Evolutionary conservation across 2,888 invertebrate species (phyloP).

Genomic region (Troglohyphantes excavatus): DNA sequence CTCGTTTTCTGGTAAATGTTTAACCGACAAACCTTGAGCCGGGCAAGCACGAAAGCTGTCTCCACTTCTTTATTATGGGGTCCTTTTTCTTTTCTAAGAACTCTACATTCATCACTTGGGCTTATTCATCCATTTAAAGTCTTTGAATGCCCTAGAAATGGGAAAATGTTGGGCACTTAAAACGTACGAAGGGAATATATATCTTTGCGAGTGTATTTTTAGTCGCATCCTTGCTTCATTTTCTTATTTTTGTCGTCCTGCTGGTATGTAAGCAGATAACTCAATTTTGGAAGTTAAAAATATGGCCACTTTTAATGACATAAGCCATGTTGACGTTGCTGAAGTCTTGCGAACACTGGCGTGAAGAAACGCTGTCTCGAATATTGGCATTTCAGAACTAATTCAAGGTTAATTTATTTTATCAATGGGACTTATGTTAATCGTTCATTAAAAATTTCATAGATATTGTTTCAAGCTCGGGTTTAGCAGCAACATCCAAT

Average conservation of each 20-base stretch:
- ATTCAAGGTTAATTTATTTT: too few species aligned
- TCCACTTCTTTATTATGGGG: background rate
- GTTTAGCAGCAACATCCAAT: too few species aligned
- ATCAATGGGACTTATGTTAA: too few species aligned
- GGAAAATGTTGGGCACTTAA: background rate
- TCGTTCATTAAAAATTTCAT: too few species aligned
- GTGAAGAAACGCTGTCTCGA: too few species aligned
- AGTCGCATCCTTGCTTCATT: background rate
- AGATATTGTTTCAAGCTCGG: too few species aligned
- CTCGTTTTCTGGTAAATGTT: slow-evolving; percentile 1
- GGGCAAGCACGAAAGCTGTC: background rate
- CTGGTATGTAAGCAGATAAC: background rate
- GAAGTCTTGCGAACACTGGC: too few species aligned
- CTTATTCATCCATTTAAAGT: background rate
- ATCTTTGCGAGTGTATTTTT: background rate
- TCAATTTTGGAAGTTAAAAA: background rate
- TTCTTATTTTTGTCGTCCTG: background rate
- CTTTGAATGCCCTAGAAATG: slow-evolving; percentile 9
- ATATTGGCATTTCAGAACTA: too few species aligned
- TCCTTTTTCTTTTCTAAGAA: background rate
- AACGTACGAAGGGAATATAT: background rate
- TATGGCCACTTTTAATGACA: background rate
- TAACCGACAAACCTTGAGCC: slow-evolving; percentile 9
- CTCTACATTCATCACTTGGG: background rate
- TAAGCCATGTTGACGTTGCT: too few species aligned